A percentile compares a stretch with the other conserved stretches of the same genome.
These are phyloP conservation scores for Athrips mouffetella DNA, from an alignment of 2,888 invertebrate genomes.

Conservation along the genomic window DNA sequence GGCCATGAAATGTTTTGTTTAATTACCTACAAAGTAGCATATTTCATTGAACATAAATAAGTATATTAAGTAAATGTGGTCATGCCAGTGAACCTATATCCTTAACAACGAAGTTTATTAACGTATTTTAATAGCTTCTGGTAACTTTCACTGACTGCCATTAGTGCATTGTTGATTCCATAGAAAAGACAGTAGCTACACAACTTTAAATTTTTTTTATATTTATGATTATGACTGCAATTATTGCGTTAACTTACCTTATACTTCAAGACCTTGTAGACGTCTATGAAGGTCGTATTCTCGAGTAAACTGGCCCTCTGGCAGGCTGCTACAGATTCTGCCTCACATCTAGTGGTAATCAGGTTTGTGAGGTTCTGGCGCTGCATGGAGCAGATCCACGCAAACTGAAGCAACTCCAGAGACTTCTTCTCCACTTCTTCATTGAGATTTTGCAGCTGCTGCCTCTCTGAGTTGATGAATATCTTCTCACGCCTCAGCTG, in stretches of 20 bases:
- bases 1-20: slow-evolving; percentile 18
- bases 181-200: neutral
- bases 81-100: too few species aligned
- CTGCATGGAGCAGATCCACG: slow-evolving; percentile 94
- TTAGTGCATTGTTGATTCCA: neutral
- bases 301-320: slow-evolving; percentile 75
- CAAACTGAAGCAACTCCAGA: slow-evolving; percentile 81
- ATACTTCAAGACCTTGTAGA: slow-evolving; percentile 89
- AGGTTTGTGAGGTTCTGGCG: slow-evolving; percentile 87
- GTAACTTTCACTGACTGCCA: slow-evolving; percentile 13
- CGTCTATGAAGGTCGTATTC: slow-evolving; percentile 84
- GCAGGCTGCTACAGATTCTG: slow-evolving; percentile 87
- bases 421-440: slow-evolving; percentile 81
- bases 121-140: neutral
- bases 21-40: neutral
- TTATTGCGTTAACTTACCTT: slow-evolving; percentile 82
- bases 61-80: neutral
- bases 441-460: slow-evolving; percentile 87
- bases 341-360: slow-evolving; percentile 85
- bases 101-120: too few species aligned
- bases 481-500: slow-evolving; percentile 91
- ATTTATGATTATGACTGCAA: too few species aligned
- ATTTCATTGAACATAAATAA: too few species aligned
- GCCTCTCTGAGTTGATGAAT: slow-evolving; percentile 91
- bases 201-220: neutral